phyloP scores from a whole-genome alignment of 2,888 invertebrate species.

The Diarsia mendica region DNA sequence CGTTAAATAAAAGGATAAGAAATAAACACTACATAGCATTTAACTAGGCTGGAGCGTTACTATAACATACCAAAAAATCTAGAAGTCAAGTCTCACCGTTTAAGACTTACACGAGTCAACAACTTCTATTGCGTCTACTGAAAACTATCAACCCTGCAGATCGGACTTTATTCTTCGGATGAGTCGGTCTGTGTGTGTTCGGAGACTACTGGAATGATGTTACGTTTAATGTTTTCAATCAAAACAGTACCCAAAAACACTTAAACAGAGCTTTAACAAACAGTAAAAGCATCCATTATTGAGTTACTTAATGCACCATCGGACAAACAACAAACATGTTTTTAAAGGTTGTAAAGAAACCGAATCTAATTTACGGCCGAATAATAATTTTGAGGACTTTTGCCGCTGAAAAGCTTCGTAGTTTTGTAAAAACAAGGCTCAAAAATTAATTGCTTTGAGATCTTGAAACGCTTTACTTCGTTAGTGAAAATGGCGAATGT shows the following conservation, averaged over 20 bases:
- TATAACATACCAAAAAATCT: too few relatives aligned
- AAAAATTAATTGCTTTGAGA: constrained; percentile 51
- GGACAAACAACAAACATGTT: constrained; percentile 60
- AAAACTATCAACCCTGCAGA: too few relatives aligned
- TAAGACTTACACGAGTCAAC: too few relatives aligned
- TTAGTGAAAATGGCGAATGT: constrained; percentile 35
- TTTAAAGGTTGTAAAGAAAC: constrained; percentile 44
- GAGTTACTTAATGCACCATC: constrained; percentile 31
- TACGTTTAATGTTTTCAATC: not conserved
- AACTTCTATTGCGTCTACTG: too few relatives aligned
- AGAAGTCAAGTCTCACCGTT: too few relatives aligned
- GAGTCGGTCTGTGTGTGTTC: not conserved
- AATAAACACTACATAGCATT: too few relatives aligned
- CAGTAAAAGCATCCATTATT: constrained; percentile 22
- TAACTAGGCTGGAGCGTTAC: too few relatives aligned
- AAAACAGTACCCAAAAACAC: not conserved
- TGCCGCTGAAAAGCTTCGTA: constrained; percentile 29
- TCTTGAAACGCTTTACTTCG: constrained; percentile 40
- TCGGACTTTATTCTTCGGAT: too few relatives aligned
- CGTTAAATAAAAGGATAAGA: too few relatives aligned
- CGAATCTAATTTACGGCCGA: constrained; percentile 34
- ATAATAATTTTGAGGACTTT: constrained; percentile 43
- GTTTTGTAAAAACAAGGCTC: constrained; percentile 49
- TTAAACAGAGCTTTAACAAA: not conserved
- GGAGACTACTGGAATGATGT: not conserved